Base-by-base conservation (phyloP, 2,113 vertebrate genomes). In the Dasyornis broadbenti region DNA sequence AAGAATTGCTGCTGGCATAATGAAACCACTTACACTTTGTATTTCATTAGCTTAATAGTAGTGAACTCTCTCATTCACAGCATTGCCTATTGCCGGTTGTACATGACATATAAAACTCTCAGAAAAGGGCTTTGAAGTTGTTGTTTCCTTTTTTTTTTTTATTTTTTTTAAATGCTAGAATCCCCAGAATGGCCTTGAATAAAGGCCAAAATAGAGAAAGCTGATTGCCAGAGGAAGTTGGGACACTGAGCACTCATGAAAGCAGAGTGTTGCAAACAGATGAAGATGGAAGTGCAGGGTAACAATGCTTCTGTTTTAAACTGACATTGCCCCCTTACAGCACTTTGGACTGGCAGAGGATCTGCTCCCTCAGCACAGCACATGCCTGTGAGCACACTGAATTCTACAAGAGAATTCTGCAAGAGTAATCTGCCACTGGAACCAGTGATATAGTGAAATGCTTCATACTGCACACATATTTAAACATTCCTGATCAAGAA, bases 11-110 rank as follows among this genome's bases (percentile, higher is more conserved):
- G 59, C 72, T 96, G 88, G 79, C 75, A 88, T 83, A 97, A 92
- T 83, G 56, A 86, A 94, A 83, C 71, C 68, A 88, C 82, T 94
- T 90, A 81, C 42, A 90, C 64, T 94, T 94, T 75, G 88, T 93
- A 80, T 93, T 93, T 94, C 88, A 95, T 96, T 93, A 92, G 64
- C 79, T 83, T 95, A 90, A 93, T 94, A 83, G 82, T 82, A 88
- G 92, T 77, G 70, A 95, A 82, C 84, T 82, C 50, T 90, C 89
- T 93, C 82, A 78, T 94, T 96, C 68, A 54, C 47, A 82, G 37
- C 45, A 76, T 40, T 91, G 40, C 49, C 49, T 70, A 42, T 88
- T 83, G 83, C 0, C 8, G 78, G 77, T 70, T 52, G 60, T 39
- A 83, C n/a, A 14, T 14, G 60, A 81, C 45, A 56, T 42, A 60